Percentiles rank a stretch among this genome's conserved stretches.
phyloP scores from a whole-genome alignment of 1,140 invertebrate genomes.

The Micrasema minimum region DNA sequence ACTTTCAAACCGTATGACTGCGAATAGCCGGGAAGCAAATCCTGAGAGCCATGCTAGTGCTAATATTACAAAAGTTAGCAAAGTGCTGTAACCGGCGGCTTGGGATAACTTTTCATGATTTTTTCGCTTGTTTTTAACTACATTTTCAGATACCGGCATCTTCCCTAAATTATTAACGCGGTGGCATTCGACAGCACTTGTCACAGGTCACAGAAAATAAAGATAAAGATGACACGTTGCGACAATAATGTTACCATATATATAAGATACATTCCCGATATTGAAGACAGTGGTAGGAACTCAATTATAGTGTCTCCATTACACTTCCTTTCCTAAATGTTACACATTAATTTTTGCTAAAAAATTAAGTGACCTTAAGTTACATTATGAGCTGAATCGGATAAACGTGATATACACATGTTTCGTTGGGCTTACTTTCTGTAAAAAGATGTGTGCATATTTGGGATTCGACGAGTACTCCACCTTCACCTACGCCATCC shows the following conservation, averaged over 20 bases:
- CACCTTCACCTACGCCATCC: too few species aligned
- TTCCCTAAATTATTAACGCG: conserved; percentile 32
- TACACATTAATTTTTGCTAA: too few species aligned
- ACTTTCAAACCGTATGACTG: conserved; percentile 99
- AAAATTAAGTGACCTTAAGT: too few species aligned
- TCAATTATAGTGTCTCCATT: too few species aligned
- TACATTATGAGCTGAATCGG: too few species aligned
- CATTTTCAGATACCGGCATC: conserved; percentile 36
- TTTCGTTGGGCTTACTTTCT: too few species aligned
- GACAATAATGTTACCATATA: conserved; percentile 29
- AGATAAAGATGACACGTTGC: conserved; percentile 43
- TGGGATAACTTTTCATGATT: conserved; percentile 34
- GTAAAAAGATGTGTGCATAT: too few species aligned
- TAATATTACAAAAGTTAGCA: conserved; percentile 92
- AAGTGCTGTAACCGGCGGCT: conserved; percentile 68
- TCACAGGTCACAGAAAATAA: conserved; percentile 44
- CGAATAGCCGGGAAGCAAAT: conserved; percentile 97
- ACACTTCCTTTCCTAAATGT: too few species aligned
- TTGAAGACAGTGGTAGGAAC: too few species aligned
- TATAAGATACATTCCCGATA: conserved; percentile 1
- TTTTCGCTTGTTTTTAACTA: conserved; percentile 47
- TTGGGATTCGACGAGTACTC: too few species aligned
- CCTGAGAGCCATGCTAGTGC: conserved; percentile 96
- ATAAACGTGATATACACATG: too few species aligned
- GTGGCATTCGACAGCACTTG: conserved; percentile 41